These are phyloP conservation scores for Theonella swinhoei DNA, from an alignment of 37 sponge, comb jelly and placozoan genomes.

Conservation along the genomic window DNA sequence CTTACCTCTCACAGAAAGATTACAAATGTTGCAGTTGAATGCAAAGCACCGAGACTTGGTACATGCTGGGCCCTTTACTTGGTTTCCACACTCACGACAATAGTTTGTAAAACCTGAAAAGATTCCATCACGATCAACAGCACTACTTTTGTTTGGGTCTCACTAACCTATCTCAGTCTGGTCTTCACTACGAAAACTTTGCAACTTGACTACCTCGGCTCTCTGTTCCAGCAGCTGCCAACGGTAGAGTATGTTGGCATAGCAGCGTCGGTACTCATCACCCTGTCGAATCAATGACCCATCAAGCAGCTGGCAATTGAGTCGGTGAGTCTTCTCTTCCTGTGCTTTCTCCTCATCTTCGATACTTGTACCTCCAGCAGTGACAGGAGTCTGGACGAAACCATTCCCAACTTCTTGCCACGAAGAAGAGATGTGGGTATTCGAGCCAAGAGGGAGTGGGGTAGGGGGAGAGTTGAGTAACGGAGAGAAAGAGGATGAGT, in stretches of 20 bases:
- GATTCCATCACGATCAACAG: too few species aligned
- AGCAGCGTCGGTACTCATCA: slow-evolving; percentile 69
- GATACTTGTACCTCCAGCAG: background rate
- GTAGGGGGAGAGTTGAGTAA: background rate
- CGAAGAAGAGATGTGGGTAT: slow-evolving; percentile 27
- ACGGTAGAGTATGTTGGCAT: slow-evolving; percentile 73
- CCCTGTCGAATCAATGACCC: slow-evolving; percentile 41
- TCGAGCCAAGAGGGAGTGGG: background rate
- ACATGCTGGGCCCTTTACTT: slow-evolving; percentile 60
- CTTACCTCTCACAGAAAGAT: slow-evolving; percentile 79
- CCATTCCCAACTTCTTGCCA: slow-evolving; percentile 32
- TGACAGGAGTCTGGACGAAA: background rate
- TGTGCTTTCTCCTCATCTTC: slow-evolving; percentile 29
- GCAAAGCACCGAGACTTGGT: slow-evolving; percentile 43
- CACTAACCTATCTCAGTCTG: slow-evolving; percentile 17
- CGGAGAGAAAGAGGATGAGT: slow-evolving; percentile 7
- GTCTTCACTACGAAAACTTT: background rate
- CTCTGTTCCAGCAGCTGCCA: slow-evolving; percentile 75
- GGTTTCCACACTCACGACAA: slow-evolving; percentile 36
- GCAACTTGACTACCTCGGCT: slow-evolving; percentile 73
- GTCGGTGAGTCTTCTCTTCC: background rate
- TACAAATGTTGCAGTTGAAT: slow-evolving; percentile 74
- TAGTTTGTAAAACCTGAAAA: slow-evolving; percentile 21
- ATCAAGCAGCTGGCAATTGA: slow-evolving; percentile 58
- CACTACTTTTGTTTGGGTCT: too few species aligned